Evolutionary conservation across 2,888 invertebrate genomes (phyloP), one percentile per base, ranked within the genome.

Genomic region (Pteria penguin): DNA sequence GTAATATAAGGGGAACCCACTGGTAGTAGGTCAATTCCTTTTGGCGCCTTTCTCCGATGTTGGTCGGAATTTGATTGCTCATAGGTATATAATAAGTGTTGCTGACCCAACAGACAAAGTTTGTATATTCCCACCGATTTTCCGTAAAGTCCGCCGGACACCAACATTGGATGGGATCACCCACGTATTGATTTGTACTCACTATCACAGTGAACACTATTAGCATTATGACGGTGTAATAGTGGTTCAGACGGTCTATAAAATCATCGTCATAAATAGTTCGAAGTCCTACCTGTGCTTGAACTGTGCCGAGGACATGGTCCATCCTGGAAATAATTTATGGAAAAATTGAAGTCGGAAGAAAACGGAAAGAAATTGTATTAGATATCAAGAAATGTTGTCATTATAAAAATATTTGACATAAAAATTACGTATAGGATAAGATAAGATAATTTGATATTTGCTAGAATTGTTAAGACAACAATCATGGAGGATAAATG

Each of bases 81-180:
- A 75, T 61, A 2, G 78, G 78, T 26, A 78, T 75, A 73, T 85
- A 86, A 69, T 87, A 87, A 29, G 87, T 87, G 72, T 87, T 87
- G 65, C 82, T 82, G 26, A 87, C 84, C 87, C 87, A 87, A 81
- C 87, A 87, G 33, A 84, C 85, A 75, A 83, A 83, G 22, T 85
- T 85, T 14, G 85, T 82, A 70, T 85, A 85, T 27, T 73, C 57
- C 3, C 83, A 83, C 29, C 87, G 84, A 18, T 82, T 82, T 24
- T 85, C 84, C 1, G 86, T 86, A 60, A 86, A 83, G 70, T 87
- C 82, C 1, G 86, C 86, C 2, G 89, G 88, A 45, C 86, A 87
- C 89, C 88, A 88, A 73, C 89, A 89, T 61, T 87, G 79, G 72
- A 89, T 89, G 0, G 87, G 84, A 60, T 86, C 82, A 0, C 87